Conservation (phyloP, 2,888 invertebrate genomes). For the Watsonalla cultraria region DNA sequence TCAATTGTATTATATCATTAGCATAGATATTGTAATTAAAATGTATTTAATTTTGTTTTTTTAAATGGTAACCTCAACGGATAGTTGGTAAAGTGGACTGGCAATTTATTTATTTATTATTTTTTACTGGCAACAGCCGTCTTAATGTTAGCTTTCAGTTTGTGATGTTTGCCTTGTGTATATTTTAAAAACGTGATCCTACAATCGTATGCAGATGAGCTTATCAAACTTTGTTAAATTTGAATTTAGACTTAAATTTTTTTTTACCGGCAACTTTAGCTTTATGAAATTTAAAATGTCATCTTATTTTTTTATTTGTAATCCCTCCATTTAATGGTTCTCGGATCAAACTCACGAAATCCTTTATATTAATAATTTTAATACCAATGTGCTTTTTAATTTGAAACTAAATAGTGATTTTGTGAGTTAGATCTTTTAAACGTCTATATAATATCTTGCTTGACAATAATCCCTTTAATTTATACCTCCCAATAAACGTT, state of each 20-base stretch:
- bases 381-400: background rate
- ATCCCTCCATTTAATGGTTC: background rate
- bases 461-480: conserved; percentile 54
- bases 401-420: conserved; percentile 5
- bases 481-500: conserved; percentile 65
- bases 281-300: background rate
- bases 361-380: background rate
- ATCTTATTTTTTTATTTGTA: conserved; percentile 9
- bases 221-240: no score
- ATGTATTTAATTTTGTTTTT: conserved; percentile 57
- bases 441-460: conserved; percentile 32
- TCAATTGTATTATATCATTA: conserved; percentile 70
- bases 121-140: background rate
- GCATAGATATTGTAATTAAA: conserved; percentile 48
- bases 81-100: conserved; percentile 23
- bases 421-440: conserved; percentile 5
- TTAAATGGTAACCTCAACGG: conserved; percentile 34
- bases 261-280: conserved; percentile 2
- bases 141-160: background rate
- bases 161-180: background rate
- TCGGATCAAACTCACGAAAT: background rate
- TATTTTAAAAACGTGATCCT: no score
- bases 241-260: conserved; percentile 8
- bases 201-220: no score
- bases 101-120: conserved; percentile 21